Evolutionary conservation across 2,797 vertebrate species (phyloP).

Genomic region (Crocodylus rhombifer): DNA sequence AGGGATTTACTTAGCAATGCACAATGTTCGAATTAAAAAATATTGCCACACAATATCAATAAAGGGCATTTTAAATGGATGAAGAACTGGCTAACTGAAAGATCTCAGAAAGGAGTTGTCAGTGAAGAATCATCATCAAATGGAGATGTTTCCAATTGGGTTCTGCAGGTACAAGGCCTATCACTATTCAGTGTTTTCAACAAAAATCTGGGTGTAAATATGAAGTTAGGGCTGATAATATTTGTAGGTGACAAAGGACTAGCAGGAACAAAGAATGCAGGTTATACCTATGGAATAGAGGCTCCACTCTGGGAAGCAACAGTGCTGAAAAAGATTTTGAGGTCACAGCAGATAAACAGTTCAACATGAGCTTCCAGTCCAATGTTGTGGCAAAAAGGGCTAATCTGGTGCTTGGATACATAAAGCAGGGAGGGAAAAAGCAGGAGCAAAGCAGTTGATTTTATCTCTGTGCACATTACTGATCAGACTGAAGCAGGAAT

Average conservation of each 20-base stretch:
- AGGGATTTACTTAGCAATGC: background rate
- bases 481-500: background rate
- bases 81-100: background rate
- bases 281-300: background rate
- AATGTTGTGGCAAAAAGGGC: background rate
- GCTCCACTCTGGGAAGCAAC: background rate
- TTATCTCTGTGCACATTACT: conserved; percentile 1
- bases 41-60: background rate
- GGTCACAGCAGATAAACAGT: conserved; percentile 2
- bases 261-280: background rate
- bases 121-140: background rate
- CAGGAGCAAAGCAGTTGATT: background rate
- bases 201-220: background rate
- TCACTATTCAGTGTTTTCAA: background rate
- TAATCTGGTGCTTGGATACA: background rate
- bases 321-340: conserved; percentile 2
- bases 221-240: background rate
- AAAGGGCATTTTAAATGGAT: background rate
- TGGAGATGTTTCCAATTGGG: background rate
- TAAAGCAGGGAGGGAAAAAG: conserved; percentile 1
- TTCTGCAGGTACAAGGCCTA: background rate
- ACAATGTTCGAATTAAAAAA: background rate
- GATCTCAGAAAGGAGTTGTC: background rate
- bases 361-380: background rate
- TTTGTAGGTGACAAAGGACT: background rate